Conservation (phyloP, 2,113 vertebrate genomes). For the Rafetus swinhoei region DNA sequence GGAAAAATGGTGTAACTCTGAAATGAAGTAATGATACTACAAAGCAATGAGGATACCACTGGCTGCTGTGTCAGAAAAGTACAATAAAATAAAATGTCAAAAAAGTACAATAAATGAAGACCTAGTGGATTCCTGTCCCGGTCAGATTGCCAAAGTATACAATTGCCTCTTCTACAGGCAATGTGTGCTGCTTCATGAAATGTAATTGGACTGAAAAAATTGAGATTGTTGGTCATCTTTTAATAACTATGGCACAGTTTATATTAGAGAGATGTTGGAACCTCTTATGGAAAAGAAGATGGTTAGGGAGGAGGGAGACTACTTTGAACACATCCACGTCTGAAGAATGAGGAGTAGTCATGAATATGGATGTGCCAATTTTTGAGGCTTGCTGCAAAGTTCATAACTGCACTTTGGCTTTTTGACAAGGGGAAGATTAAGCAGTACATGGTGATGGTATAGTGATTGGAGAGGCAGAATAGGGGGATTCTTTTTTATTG, state of each 20-base stretch:
- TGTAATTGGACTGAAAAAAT: neutral
- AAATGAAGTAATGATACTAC: neutral
- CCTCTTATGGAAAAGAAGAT: neutral
- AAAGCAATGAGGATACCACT: neutral
- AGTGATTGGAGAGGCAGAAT: neutral
- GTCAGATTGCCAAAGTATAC: neutral
- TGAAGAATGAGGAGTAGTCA: neutral
- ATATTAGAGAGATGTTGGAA: neutral
- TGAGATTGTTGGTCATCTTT: neutral
- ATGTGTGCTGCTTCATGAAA: neutral
- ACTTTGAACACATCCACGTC: neutral
- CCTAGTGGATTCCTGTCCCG: neutral
- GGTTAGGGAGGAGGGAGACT: neutral
- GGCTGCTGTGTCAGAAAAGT: neutral
- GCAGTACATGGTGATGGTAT: neutral
- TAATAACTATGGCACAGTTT: neutral
- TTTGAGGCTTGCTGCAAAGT: neutral
- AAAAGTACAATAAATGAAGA: too few relatives aligned
- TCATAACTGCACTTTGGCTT: neutral
- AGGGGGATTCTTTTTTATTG: too few relatives aligned
- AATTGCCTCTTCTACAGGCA: neutral
- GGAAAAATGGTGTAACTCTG: neutral
- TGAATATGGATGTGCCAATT: neutral
- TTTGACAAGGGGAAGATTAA: neutral
- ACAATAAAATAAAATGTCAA: neutral